phyloP scores from a whole-genome alignment of 2,113 vertebrate genomes.

The Tenebrosternarchus preto region DNA sequence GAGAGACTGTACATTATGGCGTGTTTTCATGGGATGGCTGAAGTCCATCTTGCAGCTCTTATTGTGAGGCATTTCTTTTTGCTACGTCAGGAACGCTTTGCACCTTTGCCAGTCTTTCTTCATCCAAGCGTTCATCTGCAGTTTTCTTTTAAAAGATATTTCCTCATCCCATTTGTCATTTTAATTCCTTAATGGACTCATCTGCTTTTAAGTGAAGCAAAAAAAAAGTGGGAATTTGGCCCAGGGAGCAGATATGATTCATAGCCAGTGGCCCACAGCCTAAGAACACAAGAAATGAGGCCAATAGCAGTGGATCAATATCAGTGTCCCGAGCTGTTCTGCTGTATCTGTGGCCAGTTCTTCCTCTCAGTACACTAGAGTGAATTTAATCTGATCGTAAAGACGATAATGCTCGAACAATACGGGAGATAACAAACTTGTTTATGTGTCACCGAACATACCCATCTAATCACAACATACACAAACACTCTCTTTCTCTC shows the following conservation, averaged over 20 bases:
- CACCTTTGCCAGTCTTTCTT: no score
- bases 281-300: neutral
- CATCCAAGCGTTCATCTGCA: neutral
- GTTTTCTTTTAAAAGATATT: neutral
- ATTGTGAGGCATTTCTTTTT: no score
- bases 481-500: neutral
- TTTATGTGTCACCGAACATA: neutral
- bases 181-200: constrained; percentile 2
- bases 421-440: neutral
- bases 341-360: neutral
- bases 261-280: neutral
- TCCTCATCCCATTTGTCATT: neutral
- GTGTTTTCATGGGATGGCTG: neutral
- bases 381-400: neutral
- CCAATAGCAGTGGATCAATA: constrained; percentile 6
- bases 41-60: neutral
- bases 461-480: neutral
- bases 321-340: neutral
- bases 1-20: neutral
- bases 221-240: neutral
- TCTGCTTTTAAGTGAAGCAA: neutral
- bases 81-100: no score
- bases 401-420: neutral
- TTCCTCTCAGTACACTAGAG: neutral
- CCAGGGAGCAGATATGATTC: constrained; percentile 9